These are phyloP conservation scores for Apamea anceps DNA, from an alignment of 2,888 invertebrate species.

Conservation along the genomic window DNA sequence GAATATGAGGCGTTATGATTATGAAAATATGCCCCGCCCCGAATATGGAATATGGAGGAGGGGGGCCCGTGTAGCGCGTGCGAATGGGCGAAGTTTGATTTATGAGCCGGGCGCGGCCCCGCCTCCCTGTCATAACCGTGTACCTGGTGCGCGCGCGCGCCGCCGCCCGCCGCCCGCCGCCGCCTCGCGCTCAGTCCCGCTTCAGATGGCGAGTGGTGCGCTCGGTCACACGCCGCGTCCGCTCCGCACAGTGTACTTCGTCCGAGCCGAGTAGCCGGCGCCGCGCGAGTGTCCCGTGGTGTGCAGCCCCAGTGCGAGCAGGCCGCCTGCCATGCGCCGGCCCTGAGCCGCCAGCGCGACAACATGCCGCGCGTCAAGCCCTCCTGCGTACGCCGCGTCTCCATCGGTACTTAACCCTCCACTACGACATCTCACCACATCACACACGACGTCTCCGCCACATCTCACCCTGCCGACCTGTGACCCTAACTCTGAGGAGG, in stretches of 20 bases:
- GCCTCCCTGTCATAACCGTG: slow-evolving; percentile 93
- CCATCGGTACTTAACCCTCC: slow-evolving; percentile 88
- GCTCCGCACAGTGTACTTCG: slow-evolving; percentile 78
- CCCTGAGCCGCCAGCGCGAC: slow-evolving; percentile 82
- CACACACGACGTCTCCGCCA: slow-evolving; percentile 69
- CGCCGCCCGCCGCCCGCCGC: slow-evolving; percentile 84
- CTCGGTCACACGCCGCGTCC: slow-evolving; percentile 81
- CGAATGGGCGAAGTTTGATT: slow-evolving; percentile 92
- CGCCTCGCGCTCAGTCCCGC: slow-evolving; percentile 89
- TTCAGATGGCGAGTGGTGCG: slow-evolving; percentile 90
- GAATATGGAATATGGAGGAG: slow-evolving; percentile 91
- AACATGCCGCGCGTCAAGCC: slow-evolving; percentile 90
- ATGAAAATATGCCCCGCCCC: slow-evolving; percentile 91
- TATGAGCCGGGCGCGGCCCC: slow-evolving; percentile 92
- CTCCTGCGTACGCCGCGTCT: slow-evolving; percentile 90
- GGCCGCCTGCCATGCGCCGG: slow-evolving; percentile 87
- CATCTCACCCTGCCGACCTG: slow-evolving; percentile 70
- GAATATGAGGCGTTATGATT: slow-evolving; percentile 91
- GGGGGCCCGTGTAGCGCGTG: slow-evolving; percentile 91
- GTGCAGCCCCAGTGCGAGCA: slow-evolving; percentile 66
- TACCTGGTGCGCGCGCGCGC: slow-evolving; percentile 91
- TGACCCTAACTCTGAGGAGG: slow-evolving; percentile 72
- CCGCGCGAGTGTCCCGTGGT: slow-evolving; percentile 77
- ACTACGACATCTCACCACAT: slow-evolving; percentile 77
- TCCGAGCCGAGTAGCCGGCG: slow-evolving; percentile 78